Conservation (phyloP, 2,113 vertebrate genomes). For the Ailuropoda melanoleuca region DNA sequence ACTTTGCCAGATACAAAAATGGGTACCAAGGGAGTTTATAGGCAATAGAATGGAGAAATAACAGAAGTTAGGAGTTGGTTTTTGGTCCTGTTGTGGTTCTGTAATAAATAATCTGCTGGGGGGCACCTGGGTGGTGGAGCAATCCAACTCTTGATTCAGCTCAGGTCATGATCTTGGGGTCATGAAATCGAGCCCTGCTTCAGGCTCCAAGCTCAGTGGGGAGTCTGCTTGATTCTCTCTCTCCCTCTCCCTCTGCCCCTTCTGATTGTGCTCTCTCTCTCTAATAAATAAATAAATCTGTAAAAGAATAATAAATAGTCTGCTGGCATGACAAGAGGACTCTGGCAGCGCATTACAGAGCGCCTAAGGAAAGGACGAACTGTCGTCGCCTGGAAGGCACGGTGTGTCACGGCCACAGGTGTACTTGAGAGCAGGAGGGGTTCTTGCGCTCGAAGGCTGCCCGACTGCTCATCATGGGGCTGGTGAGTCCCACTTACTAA, state of each 20-base stretch:
- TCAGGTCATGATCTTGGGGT: background rate
- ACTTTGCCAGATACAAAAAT: background rate
- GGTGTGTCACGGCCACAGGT: rapidly evolving
- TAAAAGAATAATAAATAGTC: background rate
- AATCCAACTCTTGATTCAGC: background rate
- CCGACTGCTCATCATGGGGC: no score
- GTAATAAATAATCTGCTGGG: background rate
- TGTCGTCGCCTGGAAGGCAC: background rate
- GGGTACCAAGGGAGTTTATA: background rate
- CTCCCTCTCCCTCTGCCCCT: background rate
- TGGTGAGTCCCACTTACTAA: background rate
- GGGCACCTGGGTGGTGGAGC: background rate
- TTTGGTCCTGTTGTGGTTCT: background rate
- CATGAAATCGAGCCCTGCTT: background rate
- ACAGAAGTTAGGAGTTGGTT: background rate
- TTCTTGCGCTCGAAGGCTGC: background rate
- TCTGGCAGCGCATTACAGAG: no score
- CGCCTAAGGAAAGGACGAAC: background rate
- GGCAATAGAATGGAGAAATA: background rate
- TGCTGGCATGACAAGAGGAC: background rate
- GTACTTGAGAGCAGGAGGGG: rapidly evolving
- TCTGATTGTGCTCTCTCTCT: background rate
- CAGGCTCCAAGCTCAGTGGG: background rate
- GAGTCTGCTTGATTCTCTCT: background rate
- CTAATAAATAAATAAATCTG: background rate